Conservation (phyloP, 2,797 vertebrate species). For the Prionace glauca region DNA sequence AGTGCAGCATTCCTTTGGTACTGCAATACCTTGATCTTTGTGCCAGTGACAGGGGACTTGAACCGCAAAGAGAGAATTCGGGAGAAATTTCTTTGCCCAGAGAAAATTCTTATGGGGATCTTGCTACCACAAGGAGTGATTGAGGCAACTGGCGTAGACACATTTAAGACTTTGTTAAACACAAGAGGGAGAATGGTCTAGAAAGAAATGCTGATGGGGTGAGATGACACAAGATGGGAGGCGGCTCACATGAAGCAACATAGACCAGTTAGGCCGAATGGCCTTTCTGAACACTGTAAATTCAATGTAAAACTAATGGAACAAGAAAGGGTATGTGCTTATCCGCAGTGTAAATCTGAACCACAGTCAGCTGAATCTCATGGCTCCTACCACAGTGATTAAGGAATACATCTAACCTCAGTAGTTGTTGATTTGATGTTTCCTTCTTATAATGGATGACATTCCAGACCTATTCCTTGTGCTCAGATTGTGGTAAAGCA, state of each 20-base stretch:
- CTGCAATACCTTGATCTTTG: background rate
- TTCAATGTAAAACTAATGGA: background rate
- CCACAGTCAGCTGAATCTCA: background rate
- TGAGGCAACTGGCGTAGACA: background rate
- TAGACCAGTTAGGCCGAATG: background rate
- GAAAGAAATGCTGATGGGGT: background rate
- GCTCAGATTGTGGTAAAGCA: background rate
- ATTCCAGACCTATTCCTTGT: background rate
- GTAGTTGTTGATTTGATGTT: background rate
- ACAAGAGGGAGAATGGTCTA: background rate
- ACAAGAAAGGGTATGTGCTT: background rate
- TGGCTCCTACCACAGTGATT: background rate
- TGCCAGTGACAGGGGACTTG: too few species aligned
- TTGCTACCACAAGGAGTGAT: background rate
- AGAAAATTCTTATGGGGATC: background rate
- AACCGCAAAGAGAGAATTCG: background rate
- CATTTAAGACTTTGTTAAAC: background rate
- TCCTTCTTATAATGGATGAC: background rate
- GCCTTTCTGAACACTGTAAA: background rate
- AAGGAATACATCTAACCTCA: background rate
- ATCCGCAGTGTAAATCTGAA: background rate
- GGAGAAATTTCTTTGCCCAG: background rate
- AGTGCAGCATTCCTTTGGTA: background rate
- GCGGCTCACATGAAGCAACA: background rate
- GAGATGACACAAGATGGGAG: background rate